A percentile compares a stretch with the other conserved stretches of the same genome.
These are phyloP conservation scores for Orthonyx spaldingii DNA, from an alignment of 2,113 vertebrate genomes.

Conservation along the genomic window DNA sequence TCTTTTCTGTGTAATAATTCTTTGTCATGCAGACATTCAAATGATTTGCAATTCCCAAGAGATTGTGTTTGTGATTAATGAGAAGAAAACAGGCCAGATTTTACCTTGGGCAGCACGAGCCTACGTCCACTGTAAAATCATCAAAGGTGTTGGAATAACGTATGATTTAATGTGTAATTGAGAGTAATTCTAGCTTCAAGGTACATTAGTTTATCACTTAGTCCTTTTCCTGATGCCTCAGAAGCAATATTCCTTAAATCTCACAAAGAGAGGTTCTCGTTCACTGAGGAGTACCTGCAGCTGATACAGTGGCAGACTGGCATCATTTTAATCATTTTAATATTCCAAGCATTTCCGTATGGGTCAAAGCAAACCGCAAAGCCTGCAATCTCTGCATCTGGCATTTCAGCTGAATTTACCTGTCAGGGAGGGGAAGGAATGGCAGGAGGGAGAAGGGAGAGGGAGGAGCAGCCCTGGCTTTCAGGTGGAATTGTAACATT, in stretches of 20 bases:
- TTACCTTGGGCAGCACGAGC: not conserved
- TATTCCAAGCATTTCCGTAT: not conserved
- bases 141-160: not conserved
- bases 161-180: not conserved
- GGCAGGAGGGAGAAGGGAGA: not conserved
- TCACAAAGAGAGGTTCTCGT: fast-evolving
- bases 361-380: not conserved
- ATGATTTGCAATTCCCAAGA: constrained; percentile 9
- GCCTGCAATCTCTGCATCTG: not conserved
- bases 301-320: not conserved
- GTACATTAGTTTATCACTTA: not conserved
- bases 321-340: not conserved
- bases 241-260: not conserved
- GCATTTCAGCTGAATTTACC: not conserved
- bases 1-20: not conserved
- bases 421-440: not conserved
- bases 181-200: not conserved
- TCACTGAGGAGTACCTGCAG: not conserved
- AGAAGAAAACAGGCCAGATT: not conserved
- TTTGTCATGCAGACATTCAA: not conserved
- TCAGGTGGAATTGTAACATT: not conserved
- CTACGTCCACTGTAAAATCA: not conserved
- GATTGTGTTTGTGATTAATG: not conserved
- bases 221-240: not conserved
- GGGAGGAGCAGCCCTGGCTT: not conserved